A percentile compares a stretch with the other conserved stretches of the same genome.
Conservation (phyloP, 2,113 vertebrate species). For the Parus major region DNA sequence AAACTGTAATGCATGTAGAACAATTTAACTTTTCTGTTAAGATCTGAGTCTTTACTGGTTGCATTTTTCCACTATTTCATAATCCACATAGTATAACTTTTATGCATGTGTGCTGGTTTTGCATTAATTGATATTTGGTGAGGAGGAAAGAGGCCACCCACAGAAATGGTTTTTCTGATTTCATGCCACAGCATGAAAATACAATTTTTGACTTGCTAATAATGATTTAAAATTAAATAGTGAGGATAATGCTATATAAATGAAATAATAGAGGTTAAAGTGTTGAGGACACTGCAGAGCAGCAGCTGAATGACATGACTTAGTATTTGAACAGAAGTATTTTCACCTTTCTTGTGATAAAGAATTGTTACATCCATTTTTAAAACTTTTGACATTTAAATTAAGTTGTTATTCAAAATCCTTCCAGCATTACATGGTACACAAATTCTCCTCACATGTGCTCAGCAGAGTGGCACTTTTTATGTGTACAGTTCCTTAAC, state of each 20-base stretch:
- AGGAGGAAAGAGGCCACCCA: too few species aligned
- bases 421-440: neutral
- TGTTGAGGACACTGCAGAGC: neutral
- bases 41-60: neutral
- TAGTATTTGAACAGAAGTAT: neutral
- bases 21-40: neutral
- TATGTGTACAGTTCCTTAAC: neutral
- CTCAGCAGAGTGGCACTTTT: neutral
- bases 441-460: neutral
- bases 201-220: neutral
- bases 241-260: neutral
- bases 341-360: neutral
- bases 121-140: too few species aligned
- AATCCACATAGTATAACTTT: neutral
- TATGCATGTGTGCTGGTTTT: neutral
- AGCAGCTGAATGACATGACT: accelerated
- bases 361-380: neutral
- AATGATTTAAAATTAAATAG: neutral
- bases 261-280: neutral
- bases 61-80: neutral
- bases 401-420: neutral
- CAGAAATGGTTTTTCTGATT: too few species aligned
- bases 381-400: neutral
- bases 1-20: neutral
- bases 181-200: neutral